Base-by-base conservation (phyloP, 2,888 invertebrate genomes). In the Leucoptera coffeella region DNA sequence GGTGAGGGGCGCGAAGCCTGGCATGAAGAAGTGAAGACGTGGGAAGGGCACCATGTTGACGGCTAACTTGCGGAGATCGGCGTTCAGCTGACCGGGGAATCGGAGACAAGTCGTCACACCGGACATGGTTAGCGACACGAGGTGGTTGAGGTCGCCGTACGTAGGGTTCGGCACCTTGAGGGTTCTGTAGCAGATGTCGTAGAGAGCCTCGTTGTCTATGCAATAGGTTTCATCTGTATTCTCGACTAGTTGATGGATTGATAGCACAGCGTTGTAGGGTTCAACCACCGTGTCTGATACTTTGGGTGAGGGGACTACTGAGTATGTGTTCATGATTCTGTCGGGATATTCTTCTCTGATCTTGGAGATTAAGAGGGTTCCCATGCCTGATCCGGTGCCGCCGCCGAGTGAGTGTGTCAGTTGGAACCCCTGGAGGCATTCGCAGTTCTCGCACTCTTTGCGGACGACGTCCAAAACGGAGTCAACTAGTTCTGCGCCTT, bases 311-410 rank as follows among this genome's bases (percentile, higher is more conserved):
- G 87, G 87, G 38, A 88, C 82, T 3, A 88, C 85, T 4, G 85
- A 78, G 47, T 86, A 87, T 2, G 85, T 83, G 65, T 87, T 86
- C 86, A 89, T 86, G 35, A 88, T 89, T 42, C 88, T 65, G 60
- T 92, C 91, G 9, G 91, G 91, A 50, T 89, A 92, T 52, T 92
- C 91, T 50, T 91, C 90, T 27, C 90, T 74, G 48, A 91, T 91
- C 55, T 91, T 91, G 29, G 86, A 87, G 49, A 91, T 91, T 34
- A 91, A 74, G 11, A 92, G 74, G 1, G 91, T 71, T 28, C 71
- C 71, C 69, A 71, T 67, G 10, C 71, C 71, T 42, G 69, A 69
- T 37, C 71, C 71, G 35, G 71, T 71, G 39, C 71, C 71, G 32
- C 71, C 71, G 32, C 71, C 71, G 38, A 71, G 57, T 1, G 90